Base-by-base conservation (phyloP, 2,888 invertebrate species). In the Netelia virgata region DNA sequence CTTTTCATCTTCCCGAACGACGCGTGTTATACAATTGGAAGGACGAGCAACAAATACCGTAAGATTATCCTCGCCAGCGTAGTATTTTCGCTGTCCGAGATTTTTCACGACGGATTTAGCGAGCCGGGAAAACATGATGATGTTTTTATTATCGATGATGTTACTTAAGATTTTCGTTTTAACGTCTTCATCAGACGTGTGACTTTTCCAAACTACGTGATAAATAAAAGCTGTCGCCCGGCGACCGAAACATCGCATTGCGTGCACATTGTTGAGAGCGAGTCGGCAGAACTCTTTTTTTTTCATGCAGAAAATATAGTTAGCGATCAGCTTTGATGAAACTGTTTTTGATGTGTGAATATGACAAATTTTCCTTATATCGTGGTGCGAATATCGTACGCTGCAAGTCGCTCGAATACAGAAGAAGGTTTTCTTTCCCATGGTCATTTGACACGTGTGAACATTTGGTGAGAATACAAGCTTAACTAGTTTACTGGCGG, bases 81-180 rank as follows among this genome's bases (percentile, higher is more conserved):
- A 87, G 23, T 85, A 87, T 20, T 83, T 88, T 59, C 88, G 82
- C 53, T 89, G 90, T 9, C 89, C 86, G 36, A 91, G 41, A 63
- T 82, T 86, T 77, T 89, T 90, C 66, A 90, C 91, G 14, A 90
- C 78, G 28, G 90, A 92, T 91, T 92, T 92, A 43, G 91, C 86
- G 79, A 90, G 87, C 77, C 90, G 92, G 85, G 91, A 90, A 89
- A 92, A 90, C 92, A 92, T 92, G 47, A 63, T 86, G 28, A 20
- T 77, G 73, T 68, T 63, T 87, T 53, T 87, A 80, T 78, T 66
- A 76, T 70, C 61, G 86, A 76, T 41, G 79, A 61, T 70, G 61
- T 88, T 87, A 92, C 90, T 89, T 88, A 47, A 85, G 88, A 91
- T 89, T 90, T 91, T 88, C 36, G 68, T n/a, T 87, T 63, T 16